These are phyloP conservation scores for Troides helena DNA, from an alignment of 2,888 invertebrate genomes.

Conservation along the genomic window DNA sequence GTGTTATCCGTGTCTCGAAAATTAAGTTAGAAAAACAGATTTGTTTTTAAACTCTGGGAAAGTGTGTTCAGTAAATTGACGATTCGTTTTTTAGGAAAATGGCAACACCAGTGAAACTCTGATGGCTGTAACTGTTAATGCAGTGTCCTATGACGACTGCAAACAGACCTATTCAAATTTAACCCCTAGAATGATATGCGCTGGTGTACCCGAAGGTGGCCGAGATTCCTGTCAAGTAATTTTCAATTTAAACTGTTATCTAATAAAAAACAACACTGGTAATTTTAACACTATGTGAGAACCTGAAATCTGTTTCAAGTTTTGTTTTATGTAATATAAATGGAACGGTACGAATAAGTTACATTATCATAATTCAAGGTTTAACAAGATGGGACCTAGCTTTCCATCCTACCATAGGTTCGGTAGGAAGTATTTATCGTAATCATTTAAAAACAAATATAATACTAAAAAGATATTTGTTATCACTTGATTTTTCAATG, in stretches of 20 bases:
- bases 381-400: too few species aligned
- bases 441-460: too few species aligned
- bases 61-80: not conserved
- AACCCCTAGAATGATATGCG: slow-evolving; percentile 64
- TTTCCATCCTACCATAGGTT: too few species aligned
- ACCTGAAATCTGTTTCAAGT: too few species aligned
- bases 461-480: too few species aligned
- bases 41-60: not conserved
- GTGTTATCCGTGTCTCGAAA: too few species aligned
- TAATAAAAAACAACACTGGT: not conserved
- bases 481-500: too few species aligned
- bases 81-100: slow-evolving; percentile 19
- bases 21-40: not conserved
- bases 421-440: too few species aligned
- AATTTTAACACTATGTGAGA: too few species aligned
- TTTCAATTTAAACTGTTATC: not conserved
- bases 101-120: slow-evolving; percentile 38
- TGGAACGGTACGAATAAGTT: too few species aligned
- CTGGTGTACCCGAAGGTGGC: slow-evolving; percentile 60
- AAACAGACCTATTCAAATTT: slow-evolving; percentile 42
- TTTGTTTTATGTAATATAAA: too few species aligned
- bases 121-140: slow-evolving; percentile 50
- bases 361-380: too few species aligned
- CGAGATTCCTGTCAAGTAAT: slow-evolving; percentile 69
- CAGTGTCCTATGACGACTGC: slow-evolving; percentile 45